Evolutionary conservation across 2,797 vertebrate species (phyloP).

Genomic region (Danio tinwini): DNA sequence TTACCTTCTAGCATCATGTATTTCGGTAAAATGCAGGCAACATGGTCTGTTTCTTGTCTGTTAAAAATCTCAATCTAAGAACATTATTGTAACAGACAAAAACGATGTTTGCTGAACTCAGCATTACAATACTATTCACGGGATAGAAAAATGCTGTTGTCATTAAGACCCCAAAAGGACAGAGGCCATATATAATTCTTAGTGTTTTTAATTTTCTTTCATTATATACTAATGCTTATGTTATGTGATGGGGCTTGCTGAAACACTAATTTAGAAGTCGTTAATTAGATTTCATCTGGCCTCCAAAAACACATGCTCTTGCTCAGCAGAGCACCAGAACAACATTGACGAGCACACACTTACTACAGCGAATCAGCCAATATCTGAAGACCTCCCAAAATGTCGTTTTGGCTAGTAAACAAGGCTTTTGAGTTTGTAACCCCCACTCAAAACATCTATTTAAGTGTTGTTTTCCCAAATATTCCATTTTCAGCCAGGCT

Average conservation of each 20-base stretch:
- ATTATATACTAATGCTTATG: neutral
- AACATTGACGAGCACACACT: slow-evolving; percentile 36
- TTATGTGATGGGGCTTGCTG: neutral
- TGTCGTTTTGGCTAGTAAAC: slow-evolving; percentile 36
- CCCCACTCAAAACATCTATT: neutral
- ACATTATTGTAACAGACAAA: too few relatives aligned
- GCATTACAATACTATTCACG: too few relatives aligned
- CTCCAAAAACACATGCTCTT: slow-evolving; percentile 16
- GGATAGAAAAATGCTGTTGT: too few relatives aligned
- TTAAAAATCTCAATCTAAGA: too few relatives aligned
- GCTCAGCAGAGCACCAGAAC: slow-evolving; percentile 2
- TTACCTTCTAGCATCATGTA: too few relatives aligned
- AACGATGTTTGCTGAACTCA: too few relatives aligned
- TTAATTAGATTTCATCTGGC: slow-evolving; percentile 13
- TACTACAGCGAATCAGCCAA: slow-evolving; percentile 20
- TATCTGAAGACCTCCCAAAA: slow-evolving; percentile 29
- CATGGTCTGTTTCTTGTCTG: too few relatives aligned
- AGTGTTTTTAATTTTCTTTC: neutral
- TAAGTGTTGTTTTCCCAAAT: slow-evolving; percentile 33
- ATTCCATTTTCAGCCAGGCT: slow-evolving; percentile 11
- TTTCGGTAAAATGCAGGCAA: too few relatives aligned
- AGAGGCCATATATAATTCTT: too few relatives aligned
- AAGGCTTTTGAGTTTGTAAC: slow-evolving; percentile 13
- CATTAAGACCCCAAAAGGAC: too few relatives aligned
- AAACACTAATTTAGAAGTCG: neutral